phyloP scores from a whole-genome alignment of 2,888 invertebrate species.

The Alviniconcha strummeri region DNA sequence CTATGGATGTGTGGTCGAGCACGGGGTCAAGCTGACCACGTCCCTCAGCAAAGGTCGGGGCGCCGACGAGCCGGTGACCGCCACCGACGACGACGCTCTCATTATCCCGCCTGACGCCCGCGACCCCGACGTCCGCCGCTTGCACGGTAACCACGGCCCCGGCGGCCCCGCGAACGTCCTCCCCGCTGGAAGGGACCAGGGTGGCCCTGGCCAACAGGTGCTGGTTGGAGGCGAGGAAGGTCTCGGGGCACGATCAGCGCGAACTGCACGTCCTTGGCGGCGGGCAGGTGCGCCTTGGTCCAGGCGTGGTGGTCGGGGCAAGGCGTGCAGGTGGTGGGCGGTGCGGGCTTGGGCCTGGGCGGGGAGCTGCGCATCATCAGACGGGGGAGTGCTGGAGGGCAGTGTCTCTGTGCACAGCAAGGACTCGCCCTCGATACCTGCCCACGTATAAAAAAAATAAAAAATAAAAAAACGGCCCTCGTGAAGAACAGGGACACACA shows the following conservation, averaged over 20 bases:
- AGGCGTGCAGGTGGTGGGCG: background rate
- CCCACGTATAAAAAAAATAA: background rate
- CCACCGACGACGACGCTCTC: background rate
- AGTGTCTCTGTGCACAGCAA: constrained; percentile 37
- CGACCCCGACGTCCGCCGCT: constrained; percentile 9
- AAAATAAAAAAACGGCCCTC: background rate
- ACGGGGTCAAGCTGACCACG: constrained; percentile 19
- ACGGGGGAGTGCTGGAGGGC: constrained; percentile 25
- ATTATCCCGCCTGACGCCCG: background rate
- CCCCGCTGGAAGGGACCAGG: constrained; percentile 12
- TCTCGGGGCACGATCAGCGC: constrained; percentile 32
- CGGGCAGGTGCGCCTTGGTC: constrained; percentile 15
- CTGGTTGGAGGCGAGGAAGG: constrained; percentile 15
- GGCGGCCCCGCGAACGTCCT: constrained; percentile 7
- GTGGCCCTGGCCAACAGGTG: constrained; percentile 21
- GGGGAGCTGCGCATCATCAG: constrained; percentile 26
- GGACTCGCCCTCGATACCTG: background rate
- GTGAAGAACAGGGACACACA: too few relatives aligned
- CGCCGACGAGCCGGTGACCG: background rate
- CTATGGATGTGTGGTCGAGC: background rate
- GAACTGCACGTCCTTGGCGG: constrained; percentile 24
- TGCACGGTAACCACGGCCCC: constrained; percentile 9
- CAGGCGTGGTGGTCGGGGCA: constrained; percentile 1
- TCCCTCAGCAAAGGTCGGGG: constrained; percentile 17
- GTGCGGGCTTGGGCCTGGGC: constrained; percentile 15